Percentiles rank a stretch among this genome's conserved stretches.
phyloP scores from a whole-genome alignment of 2,113 vertebrate genomes.

The Hippocampus mohnikei region DNA sequence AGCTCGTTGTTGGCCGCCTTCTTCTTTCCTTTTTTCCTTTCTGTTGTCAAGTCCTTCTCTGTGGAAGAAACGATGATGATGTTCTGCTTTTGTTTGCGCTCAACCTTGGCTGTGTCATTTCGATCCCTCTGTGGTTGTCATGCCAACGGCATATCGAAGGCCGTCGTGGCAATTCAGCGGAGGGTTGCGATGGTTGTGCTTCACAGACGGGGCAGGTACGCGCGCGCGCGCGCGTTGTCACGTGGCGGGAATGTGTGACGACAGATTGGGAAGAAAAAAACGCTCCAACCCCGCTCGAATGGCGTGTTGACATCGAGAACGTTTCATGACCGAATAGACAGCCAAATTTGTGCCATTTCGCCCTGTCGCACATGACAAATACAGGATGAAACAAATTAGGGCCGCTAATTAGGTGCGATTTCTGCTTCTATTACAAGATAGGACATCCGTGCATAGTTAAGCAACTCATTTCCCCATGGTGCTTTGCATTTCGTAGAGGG shows the following conservation, averaged over 20 bases:
- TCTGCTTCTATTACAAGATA: not conserved
- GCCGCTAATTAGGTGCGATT: not conserved
- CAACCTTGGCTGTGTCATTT: constrained; percentile 62
- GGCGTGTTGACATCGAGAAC: too few relatives aligned
- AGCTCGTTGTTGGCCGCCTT: constrained; percentile 42
- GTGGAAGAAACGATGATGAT: constrained; percentile 25
- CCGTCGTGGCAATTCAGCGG: constrained; percentile 32
- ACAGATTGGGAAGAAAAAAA: not conserved
- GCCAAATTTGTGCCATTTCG: not conserved
- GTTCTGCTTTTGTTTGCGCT: constrained; percentile 48
- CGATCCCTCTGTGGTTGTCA: constrained; percentile 65
- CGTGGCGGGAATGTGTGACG: not conserved
- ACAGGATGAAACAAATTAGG: not conserved
- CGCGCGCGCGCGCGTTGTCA: constrained; percentile 13
- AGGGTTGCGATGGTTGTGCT: constrained; percentile 37
- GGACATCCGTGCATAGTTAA: not conserved
- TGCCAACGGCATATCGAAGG: constrained; percentile 68
- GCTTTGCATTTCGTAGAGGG: too few relatives aligned
- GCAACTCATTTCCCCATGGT: too few relatives aligned
- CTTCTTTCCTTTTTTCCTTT: not conserved
- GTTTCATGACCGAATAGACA: not conserved
- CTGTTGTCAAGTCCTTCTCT: constrained; percentile 29
- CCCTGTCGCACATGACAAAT: not conserved
- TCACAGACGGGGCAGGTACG: constrained; percentile 41
- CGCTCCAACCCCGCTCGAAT: not conserved